Conservation (phyloP, 2,888 invertebrate species). For the Tholera decimalis region DNA sequence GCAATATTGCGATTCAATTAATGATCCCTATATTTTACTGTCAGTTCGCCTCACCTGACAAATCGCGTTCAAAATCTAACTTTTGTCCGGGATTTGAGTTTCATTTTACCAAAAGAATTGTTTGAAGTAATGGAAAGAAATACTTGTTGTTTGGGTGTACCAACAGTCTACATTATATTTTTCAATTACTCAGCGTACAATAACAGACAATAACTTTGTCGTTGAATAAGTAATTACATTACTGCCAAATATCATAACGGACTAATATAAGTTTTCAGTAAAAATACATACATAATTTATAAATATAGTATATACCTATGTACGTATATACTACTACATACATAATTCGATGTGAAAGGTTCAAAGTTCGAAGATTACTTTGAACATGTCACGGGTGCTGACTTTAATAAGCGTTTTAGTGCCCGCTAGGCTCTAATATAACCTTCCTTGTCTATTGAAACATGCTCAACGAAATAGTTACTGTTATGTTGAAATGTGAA, state of each 20-base stretch:
- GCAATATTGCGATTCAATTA: constrained; percentile 88
- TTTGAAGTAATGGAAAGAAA: constrained; percentile 11
- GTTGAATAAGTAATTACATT: not conserved
- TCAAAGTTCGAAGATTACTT: constrained; percentile 17
- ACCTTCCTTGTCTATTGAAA: constrained; percentile 11
- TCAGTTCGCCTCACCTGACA: constrained; percentile 82
- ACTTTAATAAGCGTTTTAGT: constrained; percentile 27
- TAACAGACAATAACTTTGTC: not conserved
- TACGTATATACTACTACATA: too few species aligned
- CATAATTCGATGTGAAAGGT: constrained; percentile 1
- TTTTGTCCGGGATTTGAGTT: constrained; percentile 67
- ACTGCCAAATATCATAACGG: not conserved
- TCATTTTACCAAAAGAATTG: constrained; percentile 33
- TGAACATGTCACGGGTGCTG: constrained; percentile 1
- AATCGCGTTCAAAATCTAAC: constrained; percentile 77
- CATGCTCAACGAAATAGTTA: constrained; percentile 10
- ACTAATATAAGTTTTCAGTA: too few species aligned
- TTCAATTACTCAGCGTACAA: not conserved
- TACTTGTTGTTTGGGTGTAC: constrained; percentile 4
- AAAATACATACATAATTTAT: not conserved
- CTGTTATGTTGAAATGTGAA: constrained; percentile 5
- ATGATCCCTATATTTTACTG: constrained; percentile 86
- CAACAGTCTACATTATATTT: not conserved
- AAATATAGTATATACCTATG: too few species aligned
- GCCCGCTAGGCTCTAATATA: constrained; percentile 17